Conservation (phyloP, 2,888 invertebrate species). For the Augiades crinisus region DNA sequence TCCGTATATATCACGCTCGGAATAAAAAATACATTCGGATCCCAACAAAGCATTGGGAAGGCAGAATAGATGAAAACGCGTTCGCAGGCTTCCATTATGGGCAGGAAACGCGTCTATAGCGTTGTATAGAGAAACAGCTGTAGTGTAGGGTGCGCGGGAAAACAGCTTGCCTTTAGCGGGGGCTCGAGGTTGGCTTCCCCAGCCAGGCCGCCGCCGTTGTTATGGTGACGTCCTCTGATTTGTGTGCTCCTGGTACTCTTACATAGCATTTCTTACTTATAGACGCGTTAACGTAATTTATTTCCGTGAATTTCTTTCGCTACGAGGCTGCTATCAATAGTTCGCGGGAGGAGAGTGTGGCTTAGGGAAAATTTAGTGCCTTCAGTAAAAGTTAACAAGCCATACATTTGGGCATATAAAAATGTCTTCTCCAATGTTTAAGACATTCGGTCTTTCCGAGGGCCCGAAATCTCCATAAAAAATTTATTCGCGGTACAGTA, state of each 20-base stretch:
- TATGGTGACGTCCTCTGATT: slow-evolving; percentile 63
- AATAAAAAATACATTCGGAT: slow-evolving; percentile 32
- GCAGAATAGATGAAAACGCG: slow-evolving; percentile 50
- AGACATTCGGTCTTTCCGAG: neutral
- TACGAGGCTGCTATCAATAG: neutral
- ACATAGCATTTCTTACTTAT: slow-evolving; percentile 24
- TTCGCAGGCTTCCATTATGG: slow-evolving; percentile 50
- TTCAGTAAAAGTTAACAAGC: neutral
- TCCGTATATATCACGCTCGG: slow-evolving; percentile 17
- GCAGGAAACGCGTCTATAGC: slow-evolving; percentile 48
- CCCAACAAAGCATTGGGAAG: slow-evolving; percentile 37
- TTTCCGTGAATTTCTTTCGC: slow-evolving; percentile 3
- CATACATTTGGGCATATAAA: neutral
- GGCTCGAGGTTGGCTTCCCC: slow-evolving; percentile 50
- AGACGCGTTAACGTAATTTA: slow-evolving; percentile 5
- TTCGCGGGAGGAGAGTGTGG: neutral
- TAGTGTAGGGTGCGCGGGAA: slow-evolving; percentile 59
- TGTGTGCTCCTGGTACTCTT: slow-evolving; percentile 60
- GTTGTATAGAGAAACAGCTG: slow-evolving; percentile 58
- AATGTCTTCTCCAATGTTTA: neutral
- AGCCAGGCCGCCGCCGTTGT: slow-evolving; percentile 51
- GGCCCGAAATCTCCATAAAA: slow-evolving; percentile 11
- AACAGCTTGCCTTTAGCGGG: slow-evolving; percentile 46
- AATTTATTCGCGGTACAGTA: neutral
- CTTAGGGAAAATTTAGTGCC: neutral